Conservation (phyloP, 1,140 invertebrate species). For the Hydropsyche tenuis region DNA sequence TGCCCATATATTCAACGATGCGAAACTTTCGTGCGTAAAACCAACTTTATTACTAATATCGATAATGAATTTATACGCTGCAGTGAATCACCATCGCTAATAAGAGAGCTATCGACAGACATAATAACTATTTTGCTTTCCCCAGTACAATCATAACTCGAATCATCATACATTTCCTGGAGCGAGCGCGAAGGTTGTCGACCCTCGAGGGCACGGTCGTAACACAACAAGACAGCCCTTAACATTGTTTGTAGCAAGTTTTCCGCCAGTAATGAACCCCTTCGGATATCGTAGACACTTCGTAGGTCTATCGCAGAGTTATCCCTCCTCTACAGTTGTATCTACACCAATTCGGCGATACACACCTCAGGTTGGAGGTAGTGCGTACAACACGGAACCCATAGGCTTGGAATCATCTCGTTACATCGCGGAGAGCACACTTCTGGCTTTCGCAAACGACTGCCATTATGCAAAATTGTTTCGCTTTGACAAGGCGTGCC, state of each 20-base stretch:
- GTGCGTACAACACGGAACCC: neutral
- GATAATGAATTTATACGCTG: too few relatives aligned
- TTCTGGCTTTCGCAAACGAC: constrained; percentile 6
- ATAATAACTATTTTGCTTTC: constrained; percentile 6
- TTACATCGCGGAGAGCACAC: neutral
- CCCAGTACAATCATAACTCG: constrained; percentile 7
- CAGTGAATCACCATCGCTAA: too few relatives aligned
- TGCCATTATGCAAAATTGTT: constrained; percentile 4
- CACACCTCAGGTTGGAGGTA: neutral
- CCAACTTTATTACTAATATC: too few relatives aligned
- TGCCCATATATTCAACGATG: neutral
- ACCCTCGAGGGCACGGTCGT: constrained; percentile 14
- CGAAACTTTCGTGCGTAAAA: neutral
- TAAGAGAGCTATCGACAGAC: neutral
- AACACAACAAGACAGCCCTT: constrained; percentile 25
- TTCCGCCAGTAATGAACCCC: constrained; percentile 25
- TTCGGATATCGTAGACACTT: neutral
- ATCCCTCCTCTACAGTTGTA: too few relatives aligned
- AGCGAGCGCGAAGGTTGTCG: too few relatives aligned
- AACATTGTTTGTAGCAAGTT: constrained; percentile 31
- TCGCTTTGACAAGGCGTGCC: neutral
- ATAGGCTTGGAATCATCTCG: neutral
- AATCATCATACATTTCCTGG: constrained; percentile 24
- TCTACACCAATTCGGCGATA: neutral
- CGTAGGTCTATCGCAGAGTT: too few relatives aligned